These are phyloP conservation scores for Galerucella pusilla DNA, from an alignment of 2,888 invertebrate genomes.

Conservation along the genomic window DNA sequence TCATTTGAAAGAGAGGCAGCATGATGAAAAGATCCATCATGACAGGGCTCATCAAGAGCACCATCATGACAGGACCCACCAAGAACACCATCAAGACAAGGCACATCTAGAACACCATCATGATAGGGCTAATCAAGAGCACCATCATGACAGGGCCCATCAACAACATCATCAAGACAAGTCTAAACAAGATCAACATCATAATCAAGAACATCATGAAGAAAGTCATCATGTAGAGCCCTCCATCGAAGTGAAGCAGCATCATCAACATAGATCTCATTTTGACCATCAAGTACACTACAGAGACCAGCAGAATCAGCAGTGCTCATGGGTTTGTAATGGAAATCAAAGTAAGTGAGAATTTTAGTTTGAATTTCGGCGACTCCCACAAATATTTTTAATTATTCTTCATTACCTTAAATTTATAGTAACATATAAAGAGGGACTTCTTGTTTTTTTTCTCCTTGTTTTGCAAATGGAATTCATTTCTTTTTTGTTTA, in stretches of 20 bases:
- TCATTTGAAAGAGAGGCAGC: constrained; percentile 11
- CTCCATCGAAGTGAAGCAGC: background rate
- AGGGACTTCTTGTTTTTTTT: too few relatives aligned
- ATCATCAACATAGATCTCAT: background rate
- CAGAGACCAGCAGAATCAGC: background rate
- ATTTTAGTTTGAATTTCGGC: background rate
- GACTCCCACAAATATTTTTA: too few relatives aligned
- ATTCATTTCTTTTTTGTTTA: too few relatives aligned
- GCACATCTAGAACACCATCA: background rate
- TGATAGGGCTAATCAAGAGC: background rate
- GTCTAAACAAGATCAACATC: background rate
- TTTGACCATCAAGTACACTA: background rate
- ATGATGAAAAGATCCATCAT: background rate
- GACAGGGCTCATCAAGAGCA: background rate
- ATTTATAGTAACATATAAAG: too few relatives aligned
- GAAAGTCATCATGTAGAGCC: too few relatives aligned
- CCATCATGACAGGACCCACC: background rate
- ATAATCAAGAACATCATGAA: too few relatives aligned
- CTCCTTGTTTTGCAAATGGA: too few relatives aligned
- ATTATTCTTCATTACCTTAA: too few relatives aligned
- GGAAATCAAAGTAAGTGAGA: constrained; percentile 8
- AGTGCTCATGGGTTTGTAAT: constrained; percentile 14
- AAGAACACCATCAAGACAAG: background rate
- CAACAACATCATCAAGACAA: background rate
- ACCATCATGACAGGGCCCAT: background rate